These are phyloP conservation scores for Parasteatoda tepidariorum DNA, from an alignment of 1,140 invertebrate species.

Conservation along the genomic window DNA sequence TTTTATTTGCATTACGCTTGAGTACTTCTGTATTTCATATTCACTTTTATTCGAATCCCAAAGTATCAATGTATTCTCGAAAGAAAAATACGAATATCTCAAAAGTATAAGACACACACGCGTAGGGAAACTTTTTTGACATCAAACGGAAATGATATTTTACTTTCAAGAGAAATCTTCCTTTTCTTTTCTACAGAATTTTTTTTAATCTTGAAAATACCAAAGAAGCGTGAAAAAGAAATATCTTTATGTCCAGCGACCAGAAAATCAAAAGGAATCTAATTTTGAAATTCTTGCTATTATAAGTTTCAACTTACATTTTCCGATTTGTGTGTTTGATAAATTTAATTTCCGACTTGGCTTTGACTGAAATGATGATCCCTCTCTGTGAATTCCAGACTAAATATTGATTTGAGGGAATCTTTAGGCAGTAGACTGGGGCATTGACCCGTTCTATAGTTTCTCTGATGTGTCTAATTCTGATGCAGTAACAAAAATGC, in stretches of 20 bases:
- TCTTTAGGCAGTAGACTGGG: slow-evolving; percentile 1
- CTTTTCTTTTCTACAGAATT: no score
- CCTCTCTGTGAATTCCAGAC: neutral
- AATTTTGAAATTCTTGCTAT: slow-evolving; percentile 27
- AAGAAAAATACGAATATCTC: no score
- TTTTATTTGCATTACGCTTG: no score
- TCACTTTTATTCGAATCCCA: no score
- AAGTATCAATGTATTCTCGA: no score
- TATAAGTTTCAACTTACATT: slow-evolving; percentile 9
- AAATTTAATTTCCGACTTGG: slow-evolving; percentile 36
- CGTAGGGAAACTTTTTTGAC: no score
- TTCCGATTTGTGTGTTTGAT: slow-evolving; percentile 26
- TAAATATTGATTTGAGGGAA: slow-evolving; percentile 30
- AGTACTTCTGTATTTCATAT: no score
- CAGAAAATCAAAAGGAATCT: neutral
- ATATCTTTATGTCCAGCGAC: neutral
- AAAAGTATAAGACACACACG: no score
- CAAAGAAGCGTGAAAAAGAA: neutral
- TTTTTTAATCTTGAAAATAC: neutral
- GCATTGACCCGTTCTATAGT: slow-evolving; percentile 30
- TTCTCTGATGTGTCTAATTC: no score
- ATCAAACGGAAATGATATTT: no score
- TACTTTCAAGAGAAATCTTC: no score
- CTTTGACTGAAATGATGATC: slow-evolving; percentile 35
- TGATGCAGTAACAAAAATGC: no score